These are phyloP conservation scores for Monopterus albus DNA, from an alignment of 2,113 vertebrate species.

Conservation along the genomic window DNA sequence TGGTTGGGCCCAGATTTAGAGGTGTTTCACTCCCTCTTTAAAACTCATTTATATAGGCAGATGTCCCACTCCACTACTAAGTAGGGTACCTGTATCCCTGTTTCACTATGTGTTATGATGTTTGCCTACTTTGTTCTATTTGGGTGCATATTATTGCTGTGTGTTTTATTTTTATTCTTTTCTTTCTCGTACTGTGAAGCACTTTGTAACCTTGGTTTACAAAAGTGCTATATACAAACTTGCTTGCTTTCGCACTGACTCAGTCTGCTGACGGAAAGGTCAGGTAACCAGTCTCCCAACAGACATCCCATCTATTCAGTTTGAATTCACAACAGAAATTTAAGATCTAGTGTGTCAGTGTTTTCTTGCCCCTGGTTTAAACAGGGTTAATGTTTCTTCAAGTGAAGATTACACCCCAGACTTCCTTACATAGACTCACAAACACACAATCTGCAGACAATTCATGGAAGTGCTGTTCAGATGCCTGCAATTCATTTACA, in stretches of 20 bases:
- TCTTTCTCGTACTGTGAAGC: no score
- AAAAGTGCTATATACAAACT: no score
- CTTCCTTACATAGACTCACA: not conserved
- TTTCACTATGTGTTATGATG: no score
- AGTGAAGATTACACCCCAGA: conserved; percentile 3
- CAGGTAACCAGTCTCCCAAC: not conserved
- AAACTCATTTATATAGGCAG: no score
- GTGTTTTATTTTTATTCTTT: no score
- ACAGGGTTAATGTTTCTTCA: conserved; percentile 1
- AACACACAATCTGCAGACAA: conserved; percentile 5
- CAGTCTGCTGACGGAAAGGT: not conserved
- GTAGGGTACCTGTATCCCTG: no score
- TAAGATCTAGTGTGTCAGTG: not conserved
- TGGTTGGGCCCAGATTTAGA: no score
- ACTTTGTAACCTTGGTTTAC: no score
- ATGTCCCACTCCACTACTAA: no score
- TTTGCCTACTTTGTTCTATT: no score
- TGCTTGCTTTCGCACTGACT: not conserved
- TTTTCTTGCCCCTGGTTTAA: conserved; percentile 9
- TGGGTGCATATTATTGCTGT: no score
- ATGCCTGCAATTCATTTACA: conserved; percentile 43
- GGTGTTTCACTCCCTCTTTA: no score
- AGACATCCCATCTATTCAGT: not conserved
- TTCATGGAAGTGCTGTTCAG: conserved; percentile 30
- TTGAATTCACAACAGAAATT: not conserved